Percentiles rank a stretch among this genome's conserved stretches.
Conservation (phyloP, 2,113 vertebrate species). For the Anolis sagrei region DNA sequence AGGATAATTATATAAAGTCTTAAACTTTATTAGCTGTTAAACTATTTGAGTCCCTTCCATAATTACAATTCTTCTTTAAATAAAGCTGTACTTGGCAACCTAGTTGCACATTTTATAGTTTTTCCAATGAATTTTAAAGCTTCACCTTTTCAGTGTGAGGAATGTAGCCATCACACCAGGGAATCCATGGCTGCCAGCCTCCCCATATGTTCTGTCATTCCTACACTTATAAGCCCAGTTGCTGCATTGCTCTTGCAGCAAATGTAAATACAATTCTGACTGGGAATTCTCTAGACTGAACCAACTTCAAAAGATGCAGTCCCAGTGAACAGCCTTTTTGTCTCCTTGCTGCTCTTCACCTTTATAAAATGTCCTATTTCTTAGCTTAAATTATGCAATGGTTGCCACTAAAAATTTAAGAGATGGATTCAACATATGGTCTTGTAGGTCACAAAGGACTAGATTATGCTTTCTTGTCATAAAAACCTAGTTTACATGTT, state of each 20-base stretch:
- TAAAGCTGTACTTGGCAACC: conserved; percentile 59
- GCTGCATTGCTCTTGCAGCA: conserved; percentile 72
- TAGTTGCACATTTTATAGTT: conserved; percentile 63
- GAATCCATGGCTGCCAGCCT: conserved; percentile 70
- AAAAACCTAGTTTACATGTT: conserved; percentile 2
- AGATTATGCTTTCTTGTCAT: conserved; percentile 21
- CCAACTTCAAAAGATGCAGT: conserved; percentile 72
- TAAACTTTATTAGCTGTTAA: conserved; percentile 41
- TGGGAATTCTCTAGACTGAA: conserved; percentile 74
- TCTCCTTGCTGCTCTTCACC: conserved; percentile 60
- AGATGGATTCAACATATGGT: conserved; percentile 30
- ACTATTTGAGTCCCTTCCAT: conserved; percentile 43
- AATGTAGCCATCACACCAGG: conserved; percentile 67
- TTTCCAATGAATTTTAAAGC: conserved; percentile 73
- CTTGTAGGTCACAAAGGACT: conserved; percentile 28
- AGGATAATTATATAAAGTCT: conserved; percentile 40
- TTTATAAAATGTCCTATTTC: conserved; percentile 53
- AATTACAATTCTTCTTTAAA: conserved; percentile 62
- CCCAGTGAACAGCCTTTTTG: conserved; percentile 64
- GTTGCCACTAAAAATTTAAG: conserved; percentile 36
- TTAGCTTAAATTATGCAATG: conserved; percentile 57
- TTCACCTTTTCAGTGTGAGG: conserved; percentile 66
- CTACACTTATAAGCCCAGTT: conserved; percentile 62
- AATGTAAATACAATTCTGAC: conserved; percentile 74
- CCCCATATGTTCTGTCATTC: conserved; percentile 72